phyloP scores from a whole-genome alignment of 2,888 invertebrate genomes.

The Carcina quercana region DNA sequence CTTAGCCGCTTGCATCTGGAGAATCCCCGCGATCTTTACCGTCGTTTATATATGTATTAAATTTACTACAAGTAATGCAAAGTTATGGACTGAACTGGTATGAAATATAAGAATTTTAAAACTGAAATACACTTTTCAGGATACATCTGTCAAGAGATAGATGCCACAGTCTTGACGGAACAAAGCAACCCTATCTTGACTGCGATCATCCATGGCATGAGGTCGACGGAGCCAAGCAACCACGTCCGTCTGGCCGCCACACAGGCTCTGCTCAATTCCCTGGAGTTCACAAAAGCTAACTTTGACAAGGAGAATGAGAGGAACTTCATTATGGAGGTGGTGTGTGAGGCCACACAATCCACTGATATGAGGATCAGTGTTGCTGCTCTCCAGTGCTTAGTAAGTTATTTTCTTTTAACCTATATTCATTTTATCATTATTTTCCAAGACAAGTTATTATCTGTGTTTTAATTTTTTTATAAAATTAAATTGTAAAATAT shows the following conservation, averaged over 20 bases:
- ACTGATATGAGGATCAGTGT: slow-evolving; percentile 93
- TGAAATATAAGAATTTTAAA: not conserved
- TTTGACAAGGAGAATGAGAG: slow-evolving; percentile 98
- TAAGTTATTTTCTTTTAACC: slow-evolving; percentile 63
- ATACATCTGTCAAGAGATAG: slow-evolving; percentile 98
- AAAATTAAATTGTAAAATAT: no score
- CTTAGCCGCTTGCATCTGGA: no score
- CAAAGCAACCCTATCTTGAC: slow-evolving; percentile 98
- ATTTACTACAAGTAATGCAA: no score
- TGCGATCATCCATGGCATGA: slow-evolving; percentile 99
- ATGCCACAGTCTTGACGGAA: slow-evolving; percentile 91
- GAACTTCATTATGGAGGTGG: slow-evolving; percentile 99
- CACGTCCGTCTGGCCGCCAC: slow-evolving; percentile 98
- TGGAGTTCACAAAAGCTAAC: slow-evolving; percentile 99
- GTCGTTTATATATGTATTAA: no score
- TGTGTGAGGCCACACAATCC: slow-evolving; percentile 98
- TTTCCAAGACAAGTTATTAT: no score
- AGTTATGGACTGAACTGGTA: no score
- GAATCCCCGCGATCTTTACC: no score
- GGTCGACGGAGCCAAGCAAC: slow-evolving; percentile 92
- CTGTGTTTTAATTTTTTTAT: no score
- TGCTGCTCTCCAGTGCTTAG: slow-evolving; percentile 97
- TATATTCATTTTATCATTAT: no score
- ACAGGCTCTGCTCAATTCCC: slow-evolving; percentile 95
- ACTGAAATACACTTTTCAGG: slow-evolving; percentile 44